Base-by-base conservation (phyloP, 2,888 invertebrate genomes). In the Antheraea yamamai region DNA sequence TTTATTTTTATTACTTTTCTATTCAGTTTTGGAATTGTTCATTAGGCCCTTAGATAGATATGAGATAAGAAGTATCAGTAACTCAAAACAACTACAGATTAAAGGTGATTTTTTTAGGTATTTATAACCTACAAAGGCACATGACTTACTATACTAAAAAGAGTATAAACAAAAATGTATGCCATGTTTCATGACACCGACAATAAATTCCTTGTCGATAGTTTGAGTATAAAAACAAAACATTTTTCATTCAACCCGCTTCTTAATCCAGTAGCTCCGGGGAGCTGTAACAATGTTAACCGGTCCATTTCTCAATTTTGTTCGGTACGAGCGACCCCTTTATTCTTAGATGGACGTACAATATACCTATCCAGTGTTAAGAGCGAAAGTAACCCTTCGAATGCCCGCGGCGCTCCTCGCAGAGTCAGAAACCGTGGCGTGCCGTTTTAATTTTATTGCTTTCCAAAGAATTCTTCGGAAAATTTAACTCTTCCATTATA, bases 291-390 rank as follows among this genome's bases (percentile, higher is more conserved):
- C 93, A 84, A 92, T 86, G 93, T 95, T 95, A 95, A 89, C 91
- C 93, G 94, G 94, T 92, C 94, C 95, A 95, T 95, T 95, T 95
- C 95, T 94, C 95, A 95, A 95, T 95, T 94, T 93, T 88, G 85
- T 87, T 77, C 78, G 85, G 86, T 83, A 85, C 82, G 83, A 78
- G 83, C 84, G 81, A 88, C 90, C 92, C 91, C 88, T 88, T 89
- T 87, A 87, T 87, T 88, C 88, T 85, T 85, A 89, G 90, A 89
- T 90, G 92, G 92, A 90, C 90, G 90, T 83, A 89, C 89, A 88
- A 89, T 88, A 87, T 88, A 88, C 88, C 80, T 79, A 81, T 85
- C 81, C 76, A 76, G 77, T 86, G 81, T 82, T 83, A 39, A 39
- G 70, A 70, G 70, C 39, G 39, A 70, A 20, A 70, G 70, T 70